Conservation (phyloP, 2,797 vertebrate species). For the Siniperca obscura region DNA sequence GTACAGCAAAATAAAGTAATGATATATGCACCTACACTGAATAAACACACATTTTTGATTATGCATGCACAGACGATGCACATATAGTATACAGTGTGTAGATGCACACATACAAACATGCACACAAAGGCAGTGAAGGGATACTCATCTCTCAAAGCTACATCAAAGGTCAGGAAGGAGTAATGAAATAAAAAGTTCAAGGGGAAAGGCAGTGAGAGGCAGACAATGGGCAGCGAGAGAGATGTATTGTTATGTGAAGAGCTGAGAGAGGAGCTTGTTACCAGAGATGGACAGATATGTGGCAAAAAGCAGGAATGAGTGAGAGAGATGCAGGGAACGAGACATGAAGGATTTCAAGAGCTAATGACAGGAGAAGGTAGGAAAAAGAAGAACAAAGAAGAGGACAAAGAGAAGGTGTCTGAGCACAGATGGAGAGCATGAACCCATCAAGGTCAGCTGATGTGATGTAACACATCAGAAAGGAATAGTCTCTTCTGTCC, state of each 20-base stretch:
- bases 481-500: slow-evolving; percentile 19
- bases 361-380: slow-evolving; percentile 25
- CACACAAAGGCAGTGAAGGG: not conserved
- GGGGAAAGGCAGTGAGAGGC: slow-evolving; percentile 31
- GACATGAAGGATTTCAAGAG: slow-evolving; percentile 15
- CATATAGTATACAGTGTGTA: not conserved
- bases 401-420: slow-evolving; percentile 44
- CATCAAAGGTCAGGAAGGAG: slow-evolving; percentile 39
- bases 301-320: not conserved
- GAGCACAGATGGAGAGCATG: slow-evolving; percentile 49
- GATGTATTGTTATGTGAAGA: slow-evolving; percentile 41
- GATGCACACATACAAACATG: not conserved
- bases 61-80: not conserved
- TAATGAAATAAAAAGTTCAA: slow-evolving; percentile 60
- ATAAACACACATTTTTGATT: slow-evolving; percentile 5
- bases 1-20: slow-evolving; percentile 11
- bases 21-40: not conserved
- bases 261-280: slow-evolving; percentile 45
- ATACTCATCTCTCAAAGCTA: slow-evolving; percentile 26
- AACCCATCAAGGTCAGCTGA: slow-evolving; percentile 55
- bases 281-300: slow-evolving; percentile 33
- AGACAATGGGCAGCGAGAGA: slow-evolving; percentile 14
- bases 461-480: slow-evolving; percentile 29
- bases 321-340: not conserved
- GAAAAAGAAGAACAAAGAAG: slow-evolving; percentile 25